A percentile compares a stretch with the other conserved stretches of the same genome.
Evolutionary conservation across 2,113 vertebrate genomes (phyloP).

Genomic region (Climacteris rufus): DNA sequence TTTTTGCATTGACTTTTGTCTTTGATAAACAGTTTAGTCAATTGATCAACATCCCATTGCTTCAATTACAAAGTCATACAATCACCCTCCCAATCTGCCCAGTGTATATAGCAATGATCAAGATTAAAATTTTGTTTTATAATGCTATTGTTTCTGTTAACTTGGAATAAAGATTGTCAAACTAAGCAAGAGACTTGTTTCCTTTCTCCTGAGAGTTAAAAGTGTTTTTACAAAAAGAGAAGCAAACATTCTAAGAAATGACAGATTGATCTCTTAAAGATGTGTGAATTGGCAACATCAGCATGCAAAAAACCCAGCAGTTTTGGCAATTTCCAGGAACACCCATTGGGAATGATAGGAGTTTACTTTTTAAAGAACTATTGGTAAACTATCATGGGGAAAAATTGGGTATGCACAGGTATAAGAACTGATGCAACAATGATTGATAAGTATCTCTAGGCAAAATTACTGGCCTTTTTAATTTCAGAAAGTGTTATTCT

Average conservation of each 20-base stretch:
- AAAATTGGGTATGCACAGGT: not conserved
- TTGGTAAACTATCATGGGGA: not conserved
- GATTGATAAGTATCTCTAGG: not conserved
- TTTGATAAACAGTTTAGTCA: not conserved
- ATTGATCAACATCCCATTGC: not conserved
- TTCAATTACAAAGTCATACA: not conserved
- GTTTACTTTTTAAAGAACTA: not conserved
- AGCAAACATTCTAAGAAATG: not conserved
- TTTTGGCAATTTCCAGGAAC: not conserved
- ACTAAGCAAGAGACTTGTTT: not conserved
- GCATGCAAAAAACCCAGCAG: not conserved
- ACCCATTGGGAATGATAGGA: not conserved
- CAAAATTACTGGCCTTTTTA: not conserved
- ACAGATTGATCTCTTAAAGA: not conserved
- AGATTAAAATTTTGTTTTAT: not conserved
- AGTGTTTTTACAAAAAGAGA: not conserved
- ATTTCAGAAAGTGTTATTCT: not conserved
- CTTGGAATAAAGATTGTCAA: not conserved
- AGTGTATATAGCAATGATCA: not conserved
- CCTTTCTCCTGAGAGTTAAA: not conserved
- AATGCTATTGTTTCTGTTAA: not conserved
- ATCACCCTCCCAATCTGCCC: accelerated
- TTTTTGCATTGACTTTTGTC: not conserved
- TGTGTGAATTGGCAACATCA: not conserved
- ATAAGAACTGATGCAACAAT: not conserved